Conservation (phyloP, 2,113 vertebrate genomes). For the Eptesicus fuscus region DNA sequence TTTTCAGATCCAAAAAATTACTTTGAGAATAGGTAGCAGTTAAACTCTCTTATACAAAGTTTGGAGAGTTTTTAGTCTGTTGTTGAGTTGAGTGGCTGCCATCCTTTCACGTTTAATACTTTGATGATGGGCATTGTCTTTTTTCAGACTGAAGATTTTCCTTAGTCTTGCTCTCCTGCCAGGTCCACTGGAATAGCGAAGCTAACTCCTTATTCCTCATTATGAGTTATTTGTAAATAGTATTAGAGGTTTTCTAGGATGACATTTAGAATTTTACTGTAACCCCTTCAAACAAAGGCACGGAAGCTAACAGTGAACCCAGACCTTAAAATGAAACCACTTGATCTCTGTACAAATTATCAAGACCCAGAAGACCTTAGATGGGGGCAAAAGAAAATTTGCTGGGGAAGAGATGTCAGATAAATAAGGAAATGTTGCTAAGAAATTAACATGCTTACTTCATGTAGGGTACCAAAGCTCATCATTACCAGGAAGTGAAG, state of each 20-base stretch:
- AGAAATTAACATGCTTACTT: constrained; percentile 33
- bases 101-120: not conserved
- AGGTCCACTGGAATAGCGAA: not conserved
- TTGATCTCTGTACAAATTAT: constrained; percentile 4
- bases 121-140: not conserved
- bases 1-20: constrained; percentile 41
- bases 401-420: not conserved
- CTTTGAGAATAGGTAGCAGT: not conserved
- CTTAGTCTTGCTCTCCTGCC: not conserved
- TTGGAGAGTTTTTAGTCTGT: not conserved
- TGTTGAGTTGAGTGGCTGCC: not conserved
- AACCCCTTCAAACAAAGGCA: not conserved
- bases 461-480: not conserved
- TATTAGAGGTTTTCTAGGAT: not conserved
- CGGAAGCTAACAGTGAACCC: constrained; percentile 15
- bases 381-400: not conserved
- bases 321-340: not conserved
- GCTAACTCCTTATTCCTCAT: not conserved
- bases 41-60: not conserved
- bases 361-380: constrained; percentile 1
- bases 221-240: not conserved
- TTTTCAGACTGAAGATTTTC: not conserved
- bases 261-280: not conserved
- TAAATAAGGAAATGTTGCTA: not conserved
- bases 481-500: not conserved